Evolutionary conservation across 2,888 invertebrate species (phyloP), one percentile per base, ranked within the genome.

Genomic region (Lithophane socia): DNA sequence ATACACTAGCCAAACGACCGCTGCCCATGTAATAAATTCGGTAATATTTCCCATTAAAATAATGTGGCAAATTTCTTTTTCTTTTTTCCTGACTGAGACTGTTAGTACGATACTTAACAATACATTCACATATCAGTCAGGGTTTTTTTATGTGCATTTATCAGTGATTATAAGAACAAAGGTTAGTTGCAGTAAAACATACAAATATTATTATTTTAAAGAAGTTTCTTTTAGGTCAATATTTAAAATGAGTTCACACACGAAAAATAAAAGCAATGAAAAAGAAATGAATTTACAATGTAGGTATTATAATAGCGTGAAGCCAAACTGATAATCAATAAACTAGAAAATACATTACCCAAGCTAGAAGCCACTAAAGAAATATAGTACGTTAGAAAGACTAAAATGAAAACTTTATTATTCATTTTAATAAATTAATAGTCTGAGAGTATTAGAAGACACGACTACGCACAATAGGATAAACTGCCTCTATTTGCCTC

Each of bases 401-500:
- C 21, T 65, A 83, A 42, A 29, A 79, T 18, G 44, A 73, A 65
- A 58, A 68, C 16, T 58, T 75, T 78, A 5, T 9, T 16, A 29
- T 2, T 61, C 86, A 86, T 86, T 79, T 66, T 72, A 13, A 70
- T 56, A 24, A 18, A 52, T 52, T 21, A 13, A 29, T 18, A 13
- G 10, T 44, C 37, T 21, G n/a, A 47, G 13, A 13, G 3, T 54
- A 49, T 71, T 24, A 2, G 42, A 60, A 73, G 54, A 78, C 82
- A 84, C 86, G 86, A 80, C 86, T 75, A 58, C 66, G 18, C 76
- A 49, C 75, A 63, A 68, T 64, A 66, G 42, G 49, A 29, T 61
- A 47, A 63, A 49, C 60, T 2, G 37, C 3, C 12, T 52, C 9
- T 69, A 60, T 72, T 73, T 60, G 54, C 65, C 78, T 61, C 13